These are phyloP conservation scores for Sula dactylatra DNA, from an alignment of 2,113 vertebrate genomes.

Conservation along the genomic window DNA sequence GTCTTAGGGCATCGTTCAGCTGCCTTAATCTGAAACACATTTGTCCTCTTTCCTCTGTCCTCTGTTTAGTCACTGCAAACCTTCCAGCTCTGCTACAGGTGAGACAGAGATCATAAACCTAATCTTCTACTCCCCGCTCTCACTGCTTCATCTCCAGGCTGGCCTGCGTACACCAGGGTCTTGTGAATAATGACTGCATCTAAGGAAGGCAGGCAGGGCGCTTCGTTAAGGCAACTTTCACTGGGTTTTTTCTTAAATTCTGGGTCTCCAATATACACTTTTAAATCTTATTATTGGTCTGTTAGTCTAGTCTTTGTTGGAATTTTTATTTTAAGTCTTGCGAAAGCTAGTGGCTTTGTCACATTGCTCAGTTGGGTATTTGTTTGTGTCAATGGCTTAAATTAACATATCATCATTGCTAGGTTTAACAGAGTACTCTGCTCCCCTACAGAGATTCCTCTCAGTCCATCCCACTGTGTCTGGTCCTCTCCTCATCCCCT, in stretches of 20 bases:
- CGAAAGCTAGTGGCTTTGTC: background rate
- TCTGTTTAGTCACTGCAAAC: background rate
- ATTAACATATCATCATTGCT: background rate
- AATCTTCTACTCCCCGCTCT: background rate
- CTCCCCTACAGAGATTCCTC: background rate
- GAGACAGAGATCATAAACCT: background rate
- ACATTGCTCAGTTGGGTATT: background rate
- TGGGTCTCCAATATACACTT: background rate
- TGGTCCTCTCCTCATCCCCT: background rate
- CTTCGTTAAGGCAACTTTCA: background rate
- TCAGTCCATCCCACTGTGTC: background rate
- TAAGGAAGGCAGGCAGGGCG: background rate
- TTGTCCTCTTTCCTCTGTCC: background rate
- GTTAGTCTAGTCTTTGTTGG: background rate
- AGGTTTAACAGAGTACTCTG: background rate
- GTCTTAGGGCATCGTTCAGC: background rate
- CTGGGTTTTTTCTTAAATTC: background rate
- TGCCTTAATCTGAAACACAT: background rate
- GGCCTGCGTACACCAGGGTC: background rate
- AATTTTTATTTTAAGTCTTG: background rate
- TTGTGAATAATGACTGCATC: background rate
- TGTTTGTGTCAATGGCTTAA: background rate
- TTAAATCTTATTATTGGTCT: background rate
- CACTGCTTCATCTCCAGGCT: background rate
- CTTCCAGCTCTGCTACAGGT: background rate